Conservation (phyloP, 1,140 invertebrate species). For the Tetragonula clypearis region DNA sequence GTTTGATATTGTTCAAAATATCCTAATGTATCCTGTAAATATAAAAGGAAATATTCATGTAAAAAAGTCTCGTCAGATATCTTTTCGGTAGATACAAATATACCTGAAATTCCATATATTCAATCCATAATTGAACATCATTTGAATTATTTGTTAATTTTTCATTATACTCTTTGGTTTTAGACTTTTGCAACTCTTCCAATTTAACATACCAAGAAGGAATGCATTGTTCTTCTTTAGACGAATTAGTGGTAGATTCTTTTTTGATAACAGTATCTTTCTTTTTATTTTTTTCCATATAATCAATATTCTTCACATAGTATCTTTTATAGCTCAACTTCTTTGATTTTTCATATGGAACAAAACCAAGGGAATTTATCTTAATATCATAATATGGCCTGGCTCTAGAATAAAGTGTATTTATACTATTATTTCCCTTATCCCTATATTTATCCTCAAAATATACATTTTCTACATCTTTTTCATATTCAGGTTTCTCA, state of each 20-base stretch:
- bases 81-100: neutral
- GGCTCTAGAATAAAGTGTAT: slow-evolving; percentile 78
- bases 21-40: slow-evolving; percentile 60
- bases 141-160: slow-evolving; percentile 79
- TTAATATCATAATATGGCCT: slow-evolving; percentile 79
- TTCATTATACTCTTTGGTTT: slow-evolving; percentile 82
- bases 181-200: slow-evolving; percentile 80
- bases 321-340: slow-evolving; percentile 73
- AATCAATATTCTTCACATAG: slow-evolving; percentile 69
- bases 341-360: slow-evolving; percentile 58
- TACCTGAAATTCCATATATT: slow-evolving; percentile 84
- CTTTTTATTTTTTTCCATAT: slow-evolving; percentile 63
- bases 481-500: slow-evolving; percentile 63
- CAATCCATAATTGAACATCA: slow-evolving; percentile 82
- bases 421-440: slow-evolving; percentile 77
- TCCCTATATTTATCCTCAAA: slow-evolving; percentile 82
- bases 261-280: slow-evolving; percentile 67
- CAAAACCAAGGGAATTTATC: slow-evolving; percentile 68
- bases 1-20: slow-evolving; percentile 73
- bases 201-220: slow-evolving; percentile 68
- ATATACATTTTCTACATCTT: slow-evolving; percentile 79
- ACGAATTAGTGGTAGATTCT: slow-evolving; percentile 54
- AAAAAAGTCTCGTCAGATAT: slow-evolving; percentile 18
- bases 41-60: slow-evolving; percentile 29
- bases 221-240: slow-evolving; percentile 52